phyloP scores from a whole-genome alignment of 2,113 vertebrate genomes.

The Psephotus haematonotus region DNA sequence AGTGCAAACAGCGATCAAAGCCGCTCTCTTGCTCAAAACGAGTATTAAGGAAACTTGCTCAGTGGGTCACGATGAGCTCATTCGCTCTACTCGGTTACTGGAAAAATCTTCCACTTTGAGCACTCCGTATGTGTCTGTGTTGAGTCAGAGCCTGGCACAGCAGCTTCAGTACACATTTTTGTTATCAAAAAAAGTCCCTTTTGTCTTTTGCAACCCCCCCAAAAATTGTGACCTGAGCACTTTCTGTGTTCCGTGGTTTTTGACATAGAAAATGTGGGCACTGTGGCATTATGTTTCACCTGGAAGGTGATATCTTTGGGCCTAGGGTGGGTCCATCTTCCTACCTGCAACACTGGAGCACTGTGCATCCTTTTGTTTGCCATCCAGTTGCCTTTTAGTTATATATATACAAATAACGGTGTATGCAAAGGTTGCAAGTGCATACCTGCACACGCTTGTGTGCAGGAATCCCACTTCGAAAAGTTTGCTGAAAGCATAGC shows the following conservation, averaged over 20 bases:
- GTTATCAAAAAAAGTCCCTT: conserved; percentile 9
- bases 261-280: neutral
- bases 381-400: neutral
- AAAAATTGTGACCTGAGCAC: neutral
- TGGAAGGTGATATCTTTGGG: neutral
- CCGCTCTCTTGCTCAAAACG: conserved; percentile 14
- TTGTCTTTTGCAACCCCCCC: conserved; percentile 17
- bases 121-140: conserved; percentile 28
- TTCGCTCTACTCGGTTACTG: conserved; percentile 58
- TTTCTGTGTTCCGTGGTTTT: neutral
- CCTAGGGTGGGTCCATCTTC: neutral
- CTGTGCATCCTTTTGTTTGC: neutral
- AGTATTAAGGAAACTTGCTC: conserved; percentile 62
- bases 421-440: neutral
- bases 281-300: neutral
- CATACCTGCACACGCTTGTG: neutral
- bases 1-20: conserved; percentile 46
- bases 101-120: conserved; percentile 62
- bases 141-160: conserved; percentile 63
- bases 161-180: conserved; percentile 45
- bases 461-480: neutral
- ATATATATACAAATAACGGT: neutral
- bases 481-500: neutral
- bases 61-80: conserved; percentile 62
- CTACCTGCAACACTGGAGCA: neutral